Evolutionary conservation across 1,140 invertebrate genomes (phyloP), one percentile per base, ranked within the genome.

Genomic region (Cherax destructor): DNA sequence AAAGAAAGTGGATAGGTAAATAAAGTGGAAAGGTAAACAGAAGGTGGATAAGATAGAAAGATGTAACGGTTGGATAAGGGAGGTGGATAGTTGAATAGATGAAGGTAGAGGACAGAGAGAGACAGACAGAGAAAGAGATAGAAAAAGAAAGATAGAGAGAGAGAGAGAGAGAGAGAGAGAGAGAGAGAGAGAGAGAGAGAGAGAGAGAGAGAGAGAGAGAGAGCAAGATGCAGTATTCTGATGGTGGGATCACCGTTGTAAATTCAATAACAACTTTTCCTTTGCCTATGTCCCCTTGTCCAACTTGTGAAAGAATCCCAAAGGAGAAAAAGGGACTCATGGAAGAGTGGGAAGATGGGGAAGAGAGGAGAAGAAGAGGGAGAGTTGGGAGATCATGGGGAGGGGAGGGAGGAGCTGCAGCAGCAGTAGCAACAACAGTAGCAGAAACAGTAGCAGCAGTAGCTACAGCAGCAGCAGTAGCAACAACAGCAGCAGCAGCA

Each of bases 221-320:
- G 41, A 49, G 77, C 6, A 41, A 4, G 5, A 76, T 24, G 41
- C n/a, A 3, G 50, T 80, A 80, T 80, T 80, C 79, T 80, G 79
- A 80, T 56, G 79, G 50, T 49, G 21, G 50, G 79, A 80, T 80
- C 79, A 56, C 10, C n/a, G 79, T 80, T 80, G 79, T 49, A 56
- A 80, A 80, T 80, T 80, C 79, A 80, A 80, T 80, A 80, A 80
- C 79, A 80, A 80, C 79, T 80, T 80, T 80, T 80, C 50, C 50
- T 56, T 18, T 50, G 13, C 50, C 50, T 5, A n/a, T 56, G 49
- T 18, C 50, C 13, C 79, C 79, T 4, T 4, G 52, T 56, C 52
- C 52, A 56, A 56, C 52, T 56, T 56, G 52, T 5, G 52, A 56
- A 5, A 56, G 52, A 56, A 56, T 56, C 52, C 52, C 52, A 56